Evolutionary conservation across 1,140 invertebrate species (phyloP), one percentile per base, ranked within the genome.

Genomic region (Mamestra configurata): DNA sequence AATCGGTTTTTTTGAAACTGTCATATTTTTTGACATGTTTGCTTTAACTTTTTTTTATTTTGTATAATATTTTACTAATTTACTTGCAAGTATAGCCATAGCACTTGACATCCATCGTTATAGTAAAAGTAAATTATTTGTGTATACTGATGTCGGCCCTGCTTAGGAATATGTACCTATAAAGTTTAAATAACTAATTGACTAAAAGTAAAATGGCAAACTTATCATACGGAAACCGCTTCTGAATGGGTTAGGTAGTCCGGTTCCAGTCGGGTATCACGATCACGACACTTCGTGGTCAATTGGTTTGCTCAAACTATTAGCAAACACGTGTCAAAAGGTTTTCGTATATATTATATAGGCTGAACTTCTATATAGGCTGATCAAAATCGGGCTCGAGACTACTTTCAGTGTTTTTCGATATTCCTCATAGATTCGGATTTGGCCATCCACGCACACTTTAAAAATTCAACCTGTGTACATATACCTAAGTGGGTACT

Each of bases 1-100:
- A 90, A 82, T 22, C 13, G 1, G 0, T 57, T n/a, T 71, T 31
- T 71, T 71, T 70, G 5, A 4, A 8, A n/a, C 11, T 15, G 18
- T 64, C 20, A 18, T 1, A 43, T 31, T 22, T 22, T 18, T 31
- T 11, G 1, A 10, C 6, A 27, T n/a, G 27, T 31, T 24, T 51
- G n/a, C n/a, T 51, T 51, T 43, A 43, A 15, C 18, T 18, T 0
- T 70, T 49, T 11, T 18, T 51, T 0, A 10, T 1, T 51, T 59
- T 31, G 1, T 59, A 3, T 22, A 53, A 53, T 4, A 7, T 4
- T 35, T 3, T 4, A 35, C 7, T 35, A 7, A 4, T 35, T 43
- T 3, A 11, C 10, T 1, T 35, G n/a, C n/a, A n/a, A 35, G 3
- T 7, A 43, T 43, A 13, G 8, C 40, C 40, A 13, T 43, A 43